Percentiles rank a stretch among this genome's conserved stretches.
These are phyloP conservation scores for Drepana falcataria DNA, from an alignment of 2,888 invertebrate genomes.

Conservation along the genomic window DNA sequence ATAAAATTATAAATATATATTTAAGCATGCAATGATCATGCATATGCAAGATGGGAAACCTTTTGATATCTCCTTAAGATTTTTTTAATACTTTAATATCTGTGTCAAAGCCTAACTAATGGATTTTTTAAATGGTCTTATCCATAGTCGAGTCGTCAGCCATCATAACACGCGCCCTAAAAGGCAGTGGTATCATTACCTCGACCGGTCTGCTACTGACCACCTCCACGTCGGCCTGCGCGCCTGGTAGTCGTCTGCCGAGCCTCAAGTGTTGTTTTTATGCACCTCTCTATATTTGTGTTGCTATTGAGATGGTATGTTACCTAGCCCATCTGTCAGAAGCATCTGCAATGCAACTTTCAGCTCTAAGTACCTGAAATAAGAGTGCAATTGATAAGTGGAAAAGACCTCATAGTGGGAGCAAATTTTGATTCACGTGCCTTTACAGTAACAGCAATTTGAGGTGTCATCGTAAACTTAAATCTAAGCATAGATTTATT, in stretches of 20 bases:
- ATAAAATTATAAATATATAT: too few species aligned
- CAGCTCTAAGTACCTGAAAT: conserved; percentile 11
- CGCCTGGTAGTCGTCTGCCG: conserved; percentile 59
- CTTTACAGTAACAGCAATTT: conserved; percentile 20
- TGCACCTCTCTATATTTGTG: conserved; percentile 58
- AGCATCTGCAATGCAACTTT: conserved; percentile 12
- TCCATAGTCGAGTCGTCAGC: conserved; percentile 49
- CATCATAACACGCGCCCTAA: conserved; percentile 70
- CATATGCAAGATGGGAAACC: too few species aligned
- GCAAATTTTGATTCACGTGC: conserved; percentile 64
- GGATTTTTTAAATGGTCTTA: conserved; percentile 17
- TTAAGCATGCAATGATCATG: too few species aligned
- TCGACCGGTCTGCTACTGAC: conserved; percentile 60
- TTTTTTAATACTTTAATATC: too few species aligned
- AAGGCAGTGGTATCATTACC: conserved; percentile 73
- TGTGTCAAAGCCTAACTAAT: too few species aligned
- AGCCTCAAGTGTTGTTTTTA: conserved; percentile 61
- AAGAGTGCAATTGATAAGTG: conserved; percentile 17
- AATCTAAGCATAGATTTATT: too few species aligned
- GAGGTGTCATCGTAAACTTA: too few species aligned
- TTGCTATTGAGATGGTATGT: conserved; percentile 56
- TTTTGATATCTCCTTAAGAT: too few species aligned
- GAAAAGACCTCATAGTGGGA: conserved; percentile 38
- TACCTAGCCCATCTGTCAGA: conserved; percentile 35
- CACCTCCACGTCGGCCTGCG: conserved; percentile 52